A percentile compares a stretch with the other conserved stretches of the same genome.
These are phyloP conservation scores for Illadopsis cleaveri DNA, from an alignment of 2,113 vertebrate species.

Conservation along the genomic window DNA sequence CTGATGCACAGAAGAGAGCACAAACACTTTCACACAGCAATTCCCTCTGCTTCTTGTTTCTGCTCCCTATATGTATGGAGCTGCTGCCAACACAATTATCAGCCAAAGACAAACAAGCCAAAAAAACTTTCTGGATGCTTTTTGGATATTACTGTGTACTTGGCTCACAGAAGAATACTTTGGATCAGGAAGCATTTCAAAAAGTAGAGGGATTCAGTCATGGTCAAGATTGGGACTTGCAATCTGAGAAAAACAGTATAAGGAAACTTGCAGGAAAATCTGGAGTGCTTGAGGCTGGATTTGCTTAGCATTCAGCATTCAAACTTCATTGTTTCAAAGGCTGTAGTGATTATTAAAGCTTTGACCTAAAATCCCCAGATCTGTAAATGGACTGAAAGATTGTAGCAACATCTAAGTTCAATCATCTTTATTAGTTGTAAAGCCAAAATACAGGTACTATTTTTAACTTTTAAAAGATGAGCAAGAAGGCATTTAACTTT, in stretches of 20 bases:
- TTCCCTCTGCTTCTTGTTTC: neutral
- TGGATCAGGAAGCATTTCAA: neutral
- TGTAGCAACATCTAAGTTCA: neutral
- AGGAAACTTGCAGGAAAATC: neutral
- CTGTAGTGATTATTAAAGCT: neutral
- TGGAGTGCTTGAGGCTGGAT: neutral
- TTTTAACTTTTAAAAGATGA: neutral
- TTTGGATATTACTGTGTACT: neutral
- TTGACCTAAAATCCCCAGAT: neutral
- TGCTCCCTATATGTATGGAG: neutral
- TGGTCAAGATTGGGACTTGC: neutral
- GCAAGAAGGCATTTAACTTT: neutral
- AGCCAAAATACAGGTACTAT: neutral
- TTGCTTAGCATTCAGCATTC: neutral
- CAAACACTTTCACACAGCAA: neutral
- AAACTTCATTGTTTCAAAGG: neutral
- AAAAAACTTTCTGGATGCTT: neutral
- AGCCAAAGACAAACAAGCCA: neutral
- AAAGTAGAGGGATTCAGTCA: neutral
- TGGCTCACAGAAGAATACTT: neutral
- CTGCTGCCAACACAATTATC: neutral
- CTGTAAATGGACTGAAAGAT: neutral
- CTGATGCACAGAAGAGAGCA: neutral
- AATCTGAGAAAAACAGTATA: neutral
- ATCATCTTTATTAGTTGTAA: neutral